These are phyloP conservation scores for Melanogrammus aeglefinus DNA, from an alignment of 2,797 vertebrate species.

Conservation along the genomic window DNA sequence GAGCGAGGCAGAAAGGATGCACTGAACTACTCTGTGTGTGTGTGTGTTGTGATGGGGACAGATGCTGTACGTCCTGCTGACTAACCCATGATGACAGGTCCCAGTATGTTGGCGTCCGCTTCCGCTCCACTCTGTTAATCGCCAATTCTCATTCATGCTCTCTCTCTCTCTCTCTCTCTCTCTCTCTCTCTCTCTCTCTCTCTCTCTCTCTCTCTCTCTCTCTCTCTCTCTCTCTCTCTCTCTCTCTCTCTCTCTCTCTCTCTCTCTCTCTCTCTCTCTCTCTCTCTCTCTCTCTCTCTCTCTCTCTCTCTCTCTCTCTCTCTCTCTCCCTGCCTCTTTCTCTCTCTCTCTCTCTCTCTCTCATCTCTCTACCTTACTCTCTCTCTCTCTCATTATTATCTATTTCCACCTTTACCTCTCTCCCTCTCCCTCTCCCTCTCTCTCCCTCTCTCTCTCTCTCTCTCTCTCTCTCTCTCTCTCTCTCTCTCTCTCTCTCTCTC, in stretches of 20 bases:
- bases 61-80: conserved; percentile 52
- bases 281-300: not conserved
- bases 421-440: not conserved
- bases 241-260: no score
- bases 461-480: not conserved
- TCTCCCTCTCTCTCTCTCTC: not conserved
- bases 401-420: no score
- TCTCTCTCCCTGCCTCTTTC: no score
- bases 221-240: not conserved
- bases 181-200: not conserved
- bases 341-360: not conserved
- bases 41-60: conserved; percentile 26
- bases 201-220: no score
- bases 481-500: not conserved
- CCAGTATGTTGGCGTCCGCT: not conserved
- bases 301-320: not conserved
- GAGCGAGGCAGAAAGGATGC: no score
- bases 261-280: not conserved
- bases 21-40: not conserved
- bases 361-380: not conserved
- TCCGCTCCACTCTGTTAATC: not conserved
- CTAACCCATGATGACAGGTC: conserved; percentile 35
- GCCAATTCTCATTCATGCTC: not conserved
- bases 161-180: not conserved
- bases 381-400: not conserved